phyloP scores from a whole-genome alignment of 2,797 vertebrate genomes.

The Champsocephalus gunnari region DNA sequence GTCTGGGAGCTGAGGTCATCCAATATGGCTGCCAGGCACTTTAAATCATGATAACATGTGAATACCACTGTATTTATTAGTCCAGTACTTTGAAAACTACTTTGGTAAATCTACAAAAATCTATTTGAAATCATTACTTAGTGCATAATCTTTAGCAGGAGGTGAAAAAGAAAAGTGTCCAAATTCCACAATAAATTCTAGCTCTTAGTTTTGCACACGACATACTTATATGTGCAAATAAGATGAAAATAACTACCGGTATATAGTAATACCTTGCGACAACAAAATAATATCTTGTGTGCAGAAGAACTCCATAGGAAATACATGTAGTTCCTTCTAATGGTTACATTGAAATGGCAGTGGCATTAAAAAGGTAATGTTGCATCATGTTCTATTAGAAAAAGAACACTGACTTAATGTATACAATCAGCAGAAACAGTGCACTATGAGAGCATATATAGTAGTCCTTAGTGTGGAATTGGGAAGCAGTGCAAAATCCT shows the following conservation, averaged over 20 bases:
- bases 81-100: neutral
- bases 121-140: neutral
- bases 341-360: neutral
- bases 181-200: conserved; percentile 3
- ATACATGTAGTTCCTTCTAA: neutral
- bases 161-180: neutral
- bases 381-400: too few relatives aligned
- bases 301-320: neutral
- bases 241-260: neutral
- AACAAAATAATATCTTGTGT: neutral
- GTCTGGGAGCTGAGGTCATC: conserved; percentile 76
- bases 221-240: neutral
- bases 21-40: conserved; percentile 68
- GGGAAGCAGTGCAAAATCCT: too few relatives aligned
- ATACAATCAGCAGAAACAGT: too few relatives aligned
- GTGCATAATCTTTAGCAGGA: neutral
- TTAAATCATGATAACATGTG: neutral
- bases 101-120: neutral
- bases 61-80: neutral
- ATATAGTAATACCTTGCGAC: neutral
- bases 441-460: neutral
- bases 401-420: too few relatives aligned
- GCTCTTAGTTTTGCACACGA: neutral
- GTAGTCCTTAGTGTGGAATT: too few relatives aligned
- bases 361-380: neutral